Conservation (phyloP, 1,140 invertebrate genomes). For the Lanistes nyassanus region DNA sequence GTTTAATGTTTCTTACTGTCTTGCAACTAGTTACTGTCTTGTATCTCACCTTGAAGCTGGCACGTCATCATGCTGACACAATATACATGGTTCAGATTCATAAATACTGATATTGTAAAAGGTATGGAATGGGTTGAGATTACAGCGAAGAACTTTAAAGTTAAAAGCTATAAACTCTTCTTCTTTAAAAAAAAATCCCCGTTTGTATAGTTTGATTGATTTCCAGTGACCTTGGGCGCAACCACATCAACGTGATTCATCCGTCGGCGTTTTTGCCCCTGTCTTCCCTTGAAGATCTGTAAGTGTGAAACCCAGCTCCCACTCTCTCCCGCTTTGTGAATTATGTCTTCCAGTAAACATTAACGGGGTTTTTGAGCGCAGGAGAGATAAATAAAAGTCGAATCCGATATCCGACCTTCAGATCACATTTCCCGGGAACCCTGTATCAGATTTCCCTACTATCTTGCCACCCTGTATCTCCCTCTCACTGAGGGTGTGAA, state of each 20-base stretch:
- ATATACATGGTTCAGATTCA: not conserved
- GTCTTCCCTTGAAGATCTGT: constrained; percentile 86
- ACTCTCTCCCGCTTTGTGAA: too few relatives aligned
- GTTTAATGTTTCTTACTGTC: too few relatives aligned
- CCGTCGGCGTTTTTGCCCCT: constrained; percentile 85
- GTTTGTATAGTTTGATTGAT: constrained; percentile 11
- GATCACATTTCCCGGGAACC: too few relatives aligned
- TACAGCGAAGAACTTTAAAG: not conserved
- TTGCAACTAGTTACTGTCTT: too few relatives aligned
- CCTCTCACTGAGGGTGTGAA: constrained; percentile 2
- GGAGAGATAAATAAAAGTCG: too few relatives aligned
- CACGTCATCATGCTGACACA: too few relatives aligned
- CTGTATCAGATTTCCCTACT: too few relatives aligned
- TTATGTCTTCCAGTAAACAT: too few relatives aligned
- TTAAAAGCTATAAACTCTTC: not conserved
- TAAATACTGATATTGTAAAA: not conserved
- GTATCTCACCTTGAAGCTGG: too few relatives aligned
- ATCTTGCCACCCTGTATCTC: not conserved
- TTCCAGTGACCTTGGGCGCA: constrained; percentile 88
- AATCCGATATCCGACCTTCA: too few relatives aligned
- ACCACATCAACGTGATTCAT: constrained; percentile 86
- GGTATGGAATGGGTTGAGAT: not conserved
- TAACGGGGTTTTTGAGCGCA: too few relatives aligned
- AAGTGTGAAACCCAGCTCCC: constrained; percentile 70
- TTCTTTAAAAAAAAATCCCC: not conserved